phyloP scores from a whole-genome alignment of 2,888 invertebrate species.

The Eupithecia subfuscata region DNA sequence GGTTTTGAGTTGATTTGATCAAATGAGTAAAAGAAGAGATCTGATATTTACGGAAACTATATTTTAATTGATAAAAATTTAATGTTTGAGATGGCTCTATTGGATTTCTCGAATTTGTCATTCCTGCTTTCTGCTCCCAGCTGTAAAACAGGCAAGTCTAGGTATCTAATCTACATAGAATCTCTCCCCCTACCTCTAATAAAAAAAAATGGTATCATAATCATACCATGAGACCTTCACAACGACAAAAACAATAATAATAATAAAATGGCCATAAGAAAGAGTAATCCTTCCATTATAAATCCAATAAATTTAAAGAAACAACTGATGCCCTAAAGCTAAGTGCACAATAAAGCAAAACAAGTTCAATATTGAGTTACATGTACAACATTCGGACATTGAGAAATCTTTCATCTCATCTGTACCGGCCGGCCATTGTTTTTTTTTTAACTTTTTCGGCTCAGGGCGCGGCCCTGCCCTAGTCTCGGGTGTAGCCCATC shows the following conservation, averaged over 20 bases:
- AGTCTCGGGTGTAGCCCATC: constrained; percentile 78
- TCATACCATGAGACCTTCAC: neutral
- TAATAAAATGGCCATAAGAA: neutral
- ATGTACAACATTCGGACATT: constrained; percentile 75
- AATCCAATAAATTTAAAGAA: constrained; percentile 22
- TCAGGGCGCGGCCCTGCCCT: constrained; percentile 74
- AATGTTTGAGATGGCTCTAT: neutral
- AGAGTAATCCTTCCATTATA: neutral
- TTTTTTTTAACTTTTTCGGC: constrained; percentile 66
- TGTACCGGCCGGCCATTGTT: constrained; percentile 74
- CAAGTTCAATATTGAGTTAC: constrained; percentile 74
- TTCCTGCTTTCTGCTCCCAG: neutral
- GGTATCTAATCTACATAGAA: too few relatives aligned
- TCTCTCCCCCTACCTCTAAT: too few relatives aligned
- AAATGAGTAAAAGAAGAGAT: neutral
- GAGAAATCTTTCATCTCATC: constrained; percentile 81
- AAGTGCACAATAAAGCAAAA: constrained; percentile 47
- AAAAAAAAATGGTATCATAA: neutral
- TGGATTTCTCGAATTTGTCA: neutral
- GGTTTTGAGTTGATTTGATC: neutral
- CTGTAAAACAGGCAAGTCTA: neutral
- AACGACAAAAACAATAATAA: neutral
- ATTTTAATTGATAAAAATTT: neutral
- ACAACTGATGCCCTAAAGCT: constrained; percentile 28
- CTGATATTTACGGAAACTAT: neutral